These are phyloP conservation scores for Physocephala rufipes DNA, from an alignment of 2,888 invertebrate species.

Conservation along the genomic window DNA sequence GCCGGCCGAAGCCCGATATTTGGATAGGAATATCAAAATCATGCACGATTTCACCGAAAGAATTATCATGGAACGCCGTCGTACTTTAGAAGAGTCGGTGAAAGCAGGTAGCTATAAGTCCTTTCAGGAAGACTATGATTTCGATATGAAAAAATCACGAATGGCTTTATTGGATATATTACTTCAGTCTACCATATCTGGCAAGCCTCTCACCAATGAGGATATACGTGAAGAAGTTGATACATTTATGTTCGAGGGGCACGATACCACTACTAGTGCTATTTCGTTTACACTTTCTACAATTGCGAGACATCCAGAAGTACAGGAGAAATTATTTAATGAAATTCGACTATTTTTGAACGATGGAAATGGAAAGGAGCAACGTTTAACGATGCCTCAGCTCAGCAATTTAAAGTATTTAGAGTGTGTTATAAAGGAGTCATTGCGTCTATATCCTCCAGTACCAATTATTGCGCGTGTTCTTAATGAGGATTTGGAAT, in stretches of 20 bases:
- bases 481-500: conserved; percentile 67
- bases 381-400: conserved; percentile 47
- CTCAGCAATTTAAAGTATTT: conserved; percentile 62
- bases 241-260: conserved; percentile 71
- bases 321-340: conserved; percentile 52
- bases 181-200: conserved; percentile 69
- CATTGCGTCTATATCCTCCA: conserved; percentile 72
- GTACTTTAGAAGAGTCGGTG: conserved; percentile 44
- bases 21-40: conserved; percentile 49
- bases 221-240: conserved; percentile 75
- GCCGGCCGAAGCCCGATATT: conserved; percentile 47
- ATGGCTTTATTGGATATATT: conserved; percentile 75
- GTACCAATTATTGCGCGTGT: conserved; percentile 71
- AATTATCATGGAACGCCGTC: conserved; percentile 52
- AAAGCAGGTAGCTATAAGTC: conserved; percentile 12
- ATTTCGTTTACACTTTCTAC: conserved; percentile 56
- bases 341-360: conserved; percentile 56
- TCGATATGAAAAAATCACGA: conserved; percentile 68
- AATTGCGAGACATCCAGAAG: conserved; percentile 54
- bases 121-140: conserved; percentile 35
- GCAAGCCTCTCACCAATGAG: conserved; percentile 68
- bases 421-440: conserved; percentile 75
- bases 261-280: conserved; percentile 59
- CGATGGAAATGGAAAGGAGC: conserved; percentile 45
- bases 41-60: conserved; percentile 59